Percentiles rank a stretch among this genome's conserved stretches.
phyloP scores from a whole-genome alignment of 2,113 vertebrate species.

The Crotalus viridis region DNA sequence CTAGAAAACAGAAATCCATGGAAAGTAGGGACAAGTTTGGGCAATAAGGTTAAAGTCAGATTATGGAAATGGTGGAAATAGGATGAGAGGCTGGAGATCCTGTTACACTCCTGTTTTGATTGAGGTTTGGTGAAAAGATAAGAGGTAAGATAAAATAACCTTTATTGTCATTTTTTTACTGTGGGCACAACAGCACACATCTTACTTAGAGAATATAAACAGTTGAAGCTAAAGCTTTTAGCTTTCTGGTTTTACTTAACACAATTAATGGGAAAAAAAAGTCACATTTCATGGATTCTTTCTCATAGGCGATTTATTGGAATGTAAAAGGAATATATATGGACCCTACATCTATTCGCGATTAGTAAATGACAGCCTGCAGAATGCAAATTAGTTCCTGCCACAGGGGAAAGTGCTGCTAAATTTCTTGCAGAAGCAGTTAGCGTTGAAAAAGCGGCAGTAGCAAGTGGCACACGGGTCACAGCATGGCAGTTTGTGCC shows the following conservation, averaged over 20 bases:
- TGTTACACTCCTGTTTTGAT: background rate
- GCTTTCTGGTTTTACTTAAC: background rate
- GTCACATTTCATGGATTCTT: background rate
- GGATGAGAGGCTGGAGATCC: background rate
- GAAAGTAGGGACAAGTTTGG: background rate
- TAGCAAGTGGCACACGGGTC: conserved; percentile 94
- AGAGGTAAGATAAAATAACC: too few relatives aligned
- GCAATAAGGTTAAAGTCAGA: background rate
- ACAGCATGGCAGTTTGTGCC: conserved; percentile 89
- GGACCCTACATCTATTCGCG: background rate
- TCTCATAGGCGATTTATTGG: conserved; percentile 54
- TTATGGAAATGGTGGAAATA: background rate
- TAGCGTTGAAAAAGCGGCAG: conserved; percentile 94
- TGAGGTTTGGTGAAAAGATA: background rate
- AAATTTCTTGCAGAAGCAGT: conserved; percentile 92
- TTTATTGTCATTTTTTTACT: too few relatives aligned
- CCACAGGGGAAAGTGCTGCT: conserved; percentile 71
- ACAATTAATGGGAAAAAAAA: background rate
- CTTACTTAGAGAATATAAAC: background rate
- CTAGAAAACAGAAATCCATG: background rate
- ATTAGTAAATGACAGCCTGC: accelerated
- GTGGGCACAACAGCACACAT: too few relatives aligned
- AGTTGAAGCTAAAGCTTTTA: background rate
- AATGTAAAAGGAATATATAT: accelerated
- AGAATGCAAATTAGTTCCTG: conserved; percentile 61